phyloP scores from a whole-genome alignment of 2,888 invertebrate species.

The Ichneumoninae sp. region DNA sequence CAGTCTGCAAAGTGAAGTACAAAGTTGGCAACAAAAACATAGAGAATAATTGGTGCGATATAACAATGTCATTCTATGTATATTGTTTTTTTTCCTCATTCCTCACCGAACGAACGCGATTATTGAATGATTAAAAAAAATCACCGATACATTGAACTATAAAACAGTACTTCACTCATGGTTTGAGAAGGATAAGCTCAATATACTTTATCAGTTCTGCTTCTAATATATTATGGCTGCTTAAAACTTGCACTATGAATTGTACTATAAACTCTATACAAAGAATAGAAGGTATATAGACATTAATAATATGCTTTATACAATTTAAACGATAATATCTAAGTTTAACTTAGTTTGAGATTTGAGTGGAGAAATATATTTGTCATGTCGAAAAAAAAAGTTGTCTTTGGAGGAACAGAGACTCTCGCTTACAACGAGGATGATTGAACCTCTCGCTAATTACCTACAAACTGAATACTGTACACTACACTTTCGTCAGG shows the following conservation, averaged over 20 bases:
- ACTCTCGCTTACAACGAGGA: conserved; percentile 47
- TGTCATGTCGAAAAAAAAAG: conserved; percentile 58
- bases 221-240: conserved; percentile 72
- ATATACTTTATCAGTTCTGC: conserved; percentile 72
- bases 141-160: conserved; percentile 46
- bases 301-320: conserved; percentile 64
- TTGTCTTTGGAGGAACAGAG: conserved; percentile 61
- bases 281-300: conserved; percentile 67
- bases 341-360: conserved; percentile 55
- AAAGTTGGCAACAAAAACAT: conserved; percentile 43
- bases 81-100: background rate
- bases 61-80: conserved; percentile 24
- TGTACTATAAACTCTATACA: conserved; percentile 70
- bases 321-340: conserved; percentile 60
- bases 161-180: conserved; percentile 54
- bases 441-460: conserved; percentile 55
- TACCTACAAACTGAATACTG: conserved; percentile 58
- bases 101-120: conserved; percentile 5
- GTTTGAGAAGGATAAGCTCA: conserved; percentile 64
- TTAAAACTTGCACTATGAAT: conserved; percentile 68
- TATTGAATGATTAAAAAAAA: conserved; percentile 41
- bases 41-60: conserved; percentile 46
- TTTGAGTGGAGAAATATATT: conserved; percentile 38
- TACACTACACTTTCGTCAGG: conserved; percentile 55
- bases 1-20: conserved; percentile 58